Base-by-base conservation (phyloP, 1,140 invertebrate genomes). In the Heliconius nattereri region DNA sequence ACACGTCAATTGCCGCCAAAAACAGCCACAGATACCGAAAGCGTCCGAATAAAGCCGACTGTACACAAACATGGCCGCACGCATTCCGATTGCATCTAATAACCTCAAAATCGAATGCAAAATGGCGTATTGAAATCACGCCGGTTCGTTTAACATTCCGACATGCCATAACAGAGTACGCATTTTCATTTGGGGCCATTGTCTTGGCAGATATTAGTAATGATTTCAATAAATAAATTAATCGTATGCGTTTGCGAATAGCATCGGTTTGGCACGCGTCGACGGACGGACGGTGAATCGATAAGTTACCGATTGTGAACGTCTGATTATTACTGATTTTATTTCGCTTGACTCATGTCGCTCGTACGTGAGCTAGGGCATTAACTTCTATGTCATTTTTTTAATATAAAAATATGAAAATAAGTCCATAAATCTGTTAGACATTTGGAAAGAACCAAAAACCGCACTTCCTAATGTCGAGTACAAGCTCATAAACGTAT, bases 191-290 rank as follows among this genome's bases (percentile, higher is more conserved):
- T 92, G 90, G 90, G 86, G 88, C 92, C 89, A 94, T 94, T 94
- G 92, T 94, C 87, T 94, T 90, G 87, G 86, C 88, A 90, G 92
- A 92, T 94, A 92, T 92, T 92, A 94, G 92, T 94, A 92, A 89
- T 91, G 92, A 94, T 94, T 94, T 94, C 90, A 92, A 92, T 94
- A 94, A 92, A 94, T 94, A 92, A 92, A 94, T 94, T 94, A 94
- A 92, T 91, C 87, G 92, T 91, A 90, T 92, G 87, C 87, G 84
- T 85, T 88, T 88, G 84, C 86, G 83, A 89, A 94, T 91, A 94
- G 92, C 88, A 88, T 87, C 80, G 85, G 87, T 92, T 94, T 94
- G 92, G 92, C 92, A 94, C 92, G 91, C 90, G 92, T 85, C 88
- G 86, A 70, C 78, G 86, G 84, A 94, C 90, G 87, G 84, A 79